These are phyloP conservation scores for Malurus splendens DNA, from an alignment of 2,797 vertebrate species.

Conservation along the genomic window DNA sequence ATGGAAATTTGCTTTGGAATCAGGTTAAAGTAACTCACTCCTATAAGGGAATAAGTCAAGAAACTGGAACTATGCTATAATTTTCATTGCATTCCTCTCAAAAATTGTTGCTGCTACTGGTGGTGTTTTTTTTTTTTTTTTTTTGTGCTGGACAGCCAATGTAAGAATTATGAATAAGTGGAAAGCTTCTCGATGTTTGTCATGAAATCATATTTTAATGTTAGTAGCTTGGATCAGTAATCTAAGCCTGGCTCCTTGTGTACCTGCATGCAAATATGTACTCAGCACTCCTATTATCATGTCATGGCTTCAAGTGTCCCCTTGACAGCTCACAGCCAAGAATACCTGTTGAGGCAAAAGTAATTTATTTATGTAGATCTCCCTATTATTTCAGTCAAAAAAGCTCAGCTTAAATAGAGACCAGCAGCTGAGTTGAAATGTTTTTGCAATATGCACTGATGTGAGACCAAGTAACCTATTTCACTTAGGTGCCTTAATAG, in stretches of 20 bases:
- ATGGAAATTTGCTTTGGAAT: not conserved
- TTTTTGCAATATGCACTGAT: slow-evolving; percentile 25
- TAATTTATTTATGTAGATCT: slow-evolving; percentile 38
- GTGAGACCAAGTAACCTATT: slow-evolving; percentile 42
- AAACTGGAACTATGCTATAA: not conserved
- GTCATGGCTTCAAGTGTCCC: not conserved
- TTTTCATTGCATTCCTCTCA: not conserved
- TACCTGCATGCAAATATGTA: not conserved
- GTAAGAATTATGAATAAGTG: not conserved
- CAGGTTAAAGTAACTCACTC: not conserved
- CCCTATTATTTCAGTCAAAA: slow-evolving; percentile 26
- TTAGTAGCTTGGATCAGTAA: not conserved
- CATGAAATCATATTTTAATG: not conserved
- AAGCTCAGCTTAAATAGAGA: slow-evolving; percentile 19
- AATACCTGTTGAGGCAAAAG: slow-evolving; percentile 44
- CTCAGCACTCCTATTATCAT: not conserved
- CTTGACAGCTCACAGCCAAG: slow-evolving; percentile 44
- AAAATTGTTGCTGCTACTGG: not conserved
- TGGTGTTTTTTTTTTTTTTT: not conserved
- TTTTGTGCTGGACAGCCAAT: not conserved
- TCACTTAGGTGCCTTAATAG: slow-evolving; percentile 14
- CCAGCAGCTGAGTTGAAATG: slow-evolving; percentile 24
- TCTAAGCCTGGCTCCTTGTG: not conserved
- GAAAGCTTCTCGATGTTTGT: not conserved
- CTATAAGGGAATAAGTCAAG: not conserved